Percentiles rank a stretch among this genome's conserved stretches.
Conservation (phyloP, 1,140 invertebrate genomes). For the Cepaea nemoralis region DNA sequence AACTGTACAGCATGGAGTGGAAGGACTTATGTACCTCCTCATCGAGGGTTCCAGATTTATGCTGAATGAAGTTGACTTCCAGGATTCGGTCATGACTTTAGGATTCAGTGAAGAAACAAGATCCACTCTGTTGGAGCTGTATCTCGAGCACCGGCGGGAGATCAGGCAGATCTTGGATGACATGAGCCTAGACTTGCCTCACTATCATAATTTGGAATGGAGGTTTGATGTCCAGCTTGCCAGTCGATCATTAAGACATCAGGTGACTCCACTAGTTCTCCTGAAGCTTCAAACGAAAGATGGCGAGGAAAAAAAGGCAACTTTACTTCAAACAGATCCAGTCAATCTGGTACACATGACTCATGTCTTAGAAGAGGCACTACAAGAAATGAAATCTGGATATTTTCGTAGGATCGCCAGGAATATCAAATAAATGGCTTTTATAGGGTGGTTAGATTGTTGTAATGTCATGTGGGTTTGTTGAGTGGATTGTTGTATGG, state of each 20-base stretch:
- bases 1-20: constrained; percentile 68
- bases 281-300: constrained; percentile 75
- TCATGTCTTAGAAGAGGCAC: constrained; percentile 77
- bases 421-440: constrained; percentile 60
- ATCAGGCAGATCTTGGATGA: constrained; percentile 72
- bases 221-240: constrained; percentile 79
- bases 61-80: constrained; percentile 75
- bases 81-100: constrained; percentile 75
- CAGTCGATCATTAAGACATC: constrained; percentile 75
- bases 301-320: constrained; percentile 65
- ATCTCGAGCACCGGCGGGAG: constrained; percentile 74
- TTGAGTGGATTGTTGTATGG: no score
- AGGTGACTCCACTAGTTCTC: constrained; percentile 75
- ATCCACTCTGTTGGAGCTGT: constrained; percentile 74
- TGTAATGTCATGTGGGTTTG: no score
- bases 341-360: constrained; percentile 77
- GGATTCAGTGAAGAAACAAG: constrained; percentile 76
- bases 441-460: neutral
- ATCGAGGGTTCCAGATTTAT: constrained; percentile 69
- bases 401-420: constrained; percentile 70
- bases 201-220: constrained; percentile 80
- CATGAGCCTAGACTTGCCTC: constrained; percentile 74
- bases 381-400: constrained; percentile 76
- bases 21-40: constrained; percentile 70
- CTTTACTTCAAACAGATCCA: constrained; percentile 77